A percentile compares a stretch with the other conserved stretches of the same genome.
These are phyloP conservation scores for Galago senegalensis DNA, from an alignment of 2,797 vertebrate genomes.

Conservation along the genomic window DNA sequence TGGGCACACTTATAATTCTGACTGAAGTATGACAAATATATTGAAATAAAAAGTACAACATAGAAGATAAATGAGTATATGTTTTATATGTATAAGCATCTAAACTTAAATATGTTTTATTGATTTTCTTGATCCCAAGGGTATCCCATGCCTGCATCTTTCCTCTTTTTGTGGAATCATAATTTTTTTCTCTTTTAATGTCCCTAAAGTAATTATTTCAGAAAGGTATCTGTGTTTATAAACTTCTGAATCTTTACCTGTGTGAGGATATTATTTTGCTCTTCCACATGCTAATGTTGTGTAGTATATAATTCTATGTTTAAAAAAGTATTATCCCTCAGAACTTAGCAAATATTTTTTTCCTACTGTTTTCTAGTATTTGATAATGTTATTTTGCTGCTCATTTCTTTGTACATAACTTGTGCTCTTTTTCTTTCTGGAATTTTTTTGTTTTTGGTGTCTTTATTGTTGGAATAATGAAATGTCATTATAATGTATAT, in stretches of 20 bases:
- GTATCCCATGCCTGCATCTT: not conserved
- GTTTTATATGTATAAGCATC: not conserved
- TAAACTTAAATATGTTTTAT: not conserved
- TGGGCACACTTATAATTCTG: no score
- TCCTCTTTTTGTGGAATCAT: not conserved
- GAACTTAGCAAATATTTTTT: conserved; percentile 11
- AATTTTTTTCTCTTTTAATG: not conserved
- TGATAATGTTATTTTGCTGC: not conserved
- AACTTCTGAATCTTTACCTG: not conserved
- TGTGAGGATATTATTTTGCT: not conserved
- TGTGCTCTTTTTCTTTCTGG: not conserved
- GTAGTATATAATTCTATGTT: not conserved
- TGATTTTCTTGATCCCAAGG: conserved; percentile 20
- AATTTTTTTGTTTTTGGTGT: not conserved
- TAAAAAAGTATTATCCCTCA: not conserved
- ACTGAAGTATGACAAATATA: no score
- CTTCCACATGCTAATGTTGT: not conserved
- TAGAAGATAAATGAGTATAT: not conserved
- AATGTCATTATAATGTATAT: not conserved
- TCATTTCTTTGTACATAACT: not conserved
- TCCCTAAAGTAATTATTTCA: not conserved
- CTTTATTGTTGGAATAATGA: not conserved
- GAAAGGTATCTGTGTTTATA: not conserved
- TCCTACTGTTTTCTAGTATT: not conserved
- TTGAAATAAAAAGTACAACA: no score